Evolutionary conservation across 1,140 invertebrate species (phyloP), one percentile per base, ranked within the genome.

Genomic region (Pseudomyrmex concolor): DNA sequence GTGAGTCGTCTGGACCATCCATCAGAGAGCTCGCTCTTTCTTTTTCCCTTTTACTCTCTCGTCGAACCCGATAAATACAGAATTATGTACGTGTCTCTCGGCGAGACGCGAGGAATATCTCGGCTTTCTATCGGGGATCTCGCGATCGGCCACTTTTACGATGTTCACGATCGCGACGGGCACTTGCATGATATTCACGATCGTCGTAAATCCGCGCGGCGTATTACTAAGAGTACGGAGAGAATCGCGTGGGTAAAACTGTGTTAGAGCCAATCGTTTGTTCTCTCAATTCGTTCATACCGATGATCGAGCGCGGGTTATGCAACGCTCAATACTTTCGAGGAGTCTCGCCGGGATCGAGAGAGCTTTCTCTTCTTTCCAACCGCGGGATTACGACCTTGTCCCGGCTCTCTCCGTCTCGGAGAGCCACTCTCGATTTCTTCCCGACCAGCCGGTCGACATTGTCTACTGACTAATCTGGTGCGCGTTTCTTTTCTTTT

Each of bases 321-420:
- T 64, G 86, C 62, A 87, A 87, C 50, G 57, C 22, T 7, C 34
- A 34, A 84, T 67, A 83, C 86, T 86, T 87, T 87, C 85, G 85
- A 73, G 85, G 25, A 71, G 60, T 50, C 57, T 2, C 48, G 34
- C 63, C 51, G 8, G 15, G 51, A 73, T 54, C 64, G 74, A 60
- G 66, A 70, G 66, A 77, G 70, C 87, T 89, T 89, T 89, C 87
- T 88, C 87, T 81, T 54, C 84, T 88, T 86, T 88, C 84, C 84
- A 83, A 89, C 84, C 86, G 62, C 84, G 80, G 66, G 84, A 89
- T 88, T 89, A 89, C 80, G 87, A 89, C 87, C 87, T 89, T 89
- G 87, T 89, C 86, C 84, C 70, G 76, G 67, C 83, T 88, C 78
- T 87, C 34, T 72, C 66, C 43, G 43, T 74, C 57, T 22, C 76